These are phyloP conservation scores for Brachyalestes nurse DNA, from an alignment of 2,797 vertebrate genomes.

Conservation along the genomic window DNA sequence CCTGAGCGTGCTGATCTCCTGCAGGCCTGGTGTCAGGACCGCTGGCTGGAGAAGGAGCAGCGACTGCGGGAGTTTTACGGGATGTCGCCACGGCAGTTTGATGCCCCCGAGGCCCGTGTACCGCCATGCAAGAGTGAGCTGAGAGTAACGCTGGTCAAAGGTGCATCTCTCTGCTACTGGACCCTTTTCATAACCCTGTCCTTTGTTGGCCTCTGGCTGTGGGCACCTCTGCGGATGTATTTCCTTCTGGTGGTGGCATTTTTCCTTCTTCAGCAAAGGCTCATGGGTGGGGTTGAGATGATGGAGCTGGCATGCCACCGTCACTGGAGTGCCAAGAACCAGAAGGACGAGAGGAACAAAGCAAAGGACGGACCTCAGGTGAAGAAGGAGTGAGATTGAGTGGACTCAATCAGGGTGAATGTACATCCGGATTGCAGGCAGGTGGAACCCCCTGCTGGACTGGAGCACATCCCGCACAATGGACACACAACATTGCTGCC, in stretches of 20 bases:
- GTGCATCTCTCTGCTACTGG: conserved; percentile 90
- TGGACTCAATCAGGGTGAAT: conserved; percentile 19
- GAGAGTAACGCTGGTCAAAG: conserved; percentile 86
- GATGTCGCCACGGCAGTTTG: conserved; percentile 78
- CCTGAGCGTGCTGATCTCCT: conserved; percentile 81
- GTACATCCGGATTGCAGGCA: neutral
- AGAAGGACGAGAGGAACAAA: conserved; percentile 2
- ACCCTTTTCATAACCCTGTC: conserved; percentile 81
- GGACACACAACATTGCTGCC: neutral
- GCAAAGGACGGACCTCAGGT: neutral
- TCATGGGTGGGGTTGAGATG: conserved; percentile 90
- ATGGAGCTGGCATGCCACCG: conserved; percentile 90
- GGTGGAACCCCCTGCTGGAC: conserved; percentile 49
- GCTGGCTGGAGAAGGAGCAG: conserved; percentile 93
- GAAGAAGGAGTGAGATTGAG: conserved; percentile 44
- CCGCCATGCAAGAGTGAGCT: conserved; percentile 94
- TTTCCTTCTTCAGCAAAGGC: conserved; percentile 83
- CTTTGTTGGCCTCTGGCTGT: conserved; percentile 82
- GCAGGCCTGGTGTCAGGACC: conserved; percentile 90
- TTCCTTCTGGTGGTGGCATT: conserved; percentile 77
- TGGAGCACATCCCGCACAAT: conserved; percentile 62
- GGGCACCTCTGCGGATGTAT: conserved; percentile 82
- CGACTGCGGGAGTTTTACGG: conserved; percentile 87
- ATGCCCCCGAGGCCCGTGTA: conserved; percentile 72
- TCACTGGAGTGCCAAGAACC: conserved; percentile 66